Evolutionary conservation across 2,888 invertebrate species (phyloP), one percentile per base, ranked within the genome.

Genomic region (Eurytoma californica): DNA sequence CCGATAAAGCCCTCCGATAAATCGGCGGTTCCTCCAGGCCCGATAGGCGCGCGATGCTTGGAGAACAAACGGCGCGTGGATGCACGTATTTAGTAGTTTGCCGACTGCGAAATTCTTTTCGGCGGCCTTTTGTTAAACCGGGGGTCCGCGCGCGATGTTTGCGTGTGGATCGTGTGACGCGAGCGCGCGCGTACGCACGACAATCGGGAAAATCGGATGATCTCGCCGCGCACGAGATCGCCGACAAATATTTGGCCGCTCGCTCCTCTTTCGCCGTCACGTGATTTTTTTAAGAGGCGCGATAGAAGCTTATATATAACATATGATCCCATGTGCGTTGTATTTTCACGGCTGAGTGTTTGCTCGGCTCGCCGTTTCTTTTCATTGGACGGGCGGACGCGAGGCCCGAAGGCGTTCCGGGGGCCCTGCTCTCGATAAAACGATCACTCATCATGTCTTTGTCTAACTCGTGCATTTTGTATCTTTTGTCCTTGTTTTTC

Each of bases 1-100:
- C n/a, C 61, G 61, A 61, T 61, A 30, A 30, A 61, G 16, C 61
- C 3, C 63, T 3, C 1, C 20, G 68, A 68, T 53, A 57, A 39
- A 55, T 28, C 28, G 53, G 24, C 28, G 67, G 67, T 30, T 67
- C 53, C 67, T 67, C 30, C 53, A 28, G 16, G 16, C 14, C 5
- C n/a, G 67, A 67, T 67, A 67, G 55, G 51, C 5, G 20, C n/a
- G 16, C 49, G 51, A 12, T 24, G 24, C 58, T 58, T 14, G 16
- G 7, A 51, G 14, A 53, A 53, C n/a, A 16, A 39, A 7, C 7
- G 39, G 39, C 39, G 9, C 39, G 9, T 39, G 9, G 39, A 9
- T 24, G 9, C 3, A 39, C 7, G 39, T 4, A 7, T 4, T 1
- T 24, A 24, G 24, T 2, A 24, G 24, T 24, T 1, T 24, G 24